Percentiles rank a stretch among this genome's conserved stretches.
These are phyloP conservation scores for Limnodromus scolopaceus DNA, from an alignment of 2,797 vertebrate species.

Conservation along the genomic window DNA sequence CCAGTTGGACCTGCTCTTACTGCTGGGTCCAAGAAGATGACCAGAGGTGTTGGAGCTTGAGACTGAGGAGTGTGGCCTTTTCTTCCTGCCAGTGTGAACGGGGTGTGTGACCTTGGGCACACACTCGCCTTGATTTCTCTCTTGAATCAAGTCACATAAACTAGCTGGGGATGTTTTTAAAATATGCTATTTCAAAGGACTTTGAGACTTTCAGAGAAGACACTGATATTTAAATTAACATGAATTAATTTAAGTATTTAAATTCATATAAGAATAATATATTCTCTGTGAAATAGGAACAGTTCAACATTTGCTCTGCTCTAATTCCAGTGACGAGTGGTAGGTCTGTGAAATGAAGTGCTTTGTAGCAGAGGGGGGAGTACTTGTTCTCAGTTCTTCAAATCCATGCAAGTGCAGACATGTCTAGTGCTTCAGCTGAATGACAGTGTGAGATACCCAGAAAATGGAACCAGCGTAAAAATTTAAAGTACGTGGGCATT, in stretches of 20 bases:
- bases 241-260: background rate
- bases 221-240: background rate
- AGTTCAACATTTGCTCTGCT: background rate
- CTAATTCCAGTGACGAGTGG: background rate
- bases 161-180: background rate
- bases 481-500: background rate
- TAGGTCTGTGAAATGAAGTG: background rate
- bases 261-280: background rate
- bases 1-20: background rate
- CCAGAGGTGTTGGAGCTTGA: background rate
- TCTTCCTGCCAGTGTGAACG: background rate
- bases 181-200: background rate
- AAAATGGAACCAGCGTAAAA: background rate
- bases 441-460: background rate
- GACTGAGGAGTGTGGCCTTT: background rate
- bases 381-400: background rate
- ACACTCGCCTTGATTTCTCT: background rate
- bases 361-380: background rate
- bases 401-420: constrained; percentile 24
- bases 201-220: background rate
- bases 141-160: background rate
- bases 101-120: background rate
- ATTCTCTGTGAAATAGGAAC: background rate
- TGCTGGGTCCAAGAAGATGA: background rate
- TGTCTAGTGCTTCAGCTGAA: constrained; percentile 10